These are phyloP conservation scores for Hippopotamus amphibius DNA, from an alignment of 2,113 vertebrate species.

Conservation along the genomic window DNA sequence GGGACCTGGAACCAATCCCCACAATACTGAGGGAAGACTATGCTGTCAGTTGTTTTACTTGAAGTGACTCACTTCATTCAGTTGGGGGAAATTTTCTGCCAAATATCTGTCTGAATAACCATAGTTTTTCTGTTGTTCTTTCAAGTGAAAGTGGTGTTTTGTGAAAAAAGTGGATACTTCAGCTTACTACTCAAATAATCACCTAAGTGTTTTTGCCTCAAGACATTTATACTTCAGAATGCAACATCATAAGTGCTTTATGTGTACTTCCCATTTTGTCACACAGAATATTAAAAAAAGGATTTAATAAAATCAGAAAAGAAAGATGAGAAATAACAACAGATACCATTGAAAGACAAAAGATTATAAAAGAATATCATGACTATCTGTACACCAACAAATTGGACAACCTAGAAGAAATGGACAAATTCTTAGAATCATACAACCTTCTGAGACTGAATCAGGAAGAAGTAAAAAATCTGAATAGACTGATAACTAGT, in stretches of 20 bases:
- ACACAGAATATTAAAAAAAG: background rate
- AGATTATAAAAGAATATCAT: background rate
- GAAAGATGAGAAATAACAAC: background rate
- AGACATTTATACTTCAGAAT: background rate
- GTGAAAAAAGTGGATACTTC: constrained; percentile 4
- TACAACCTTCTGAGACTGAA: background rate
- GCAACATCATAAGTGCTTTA: background rate
- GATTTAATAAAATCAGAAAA: background rate
- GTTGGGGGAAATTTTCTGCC: constrained; percentile 42
- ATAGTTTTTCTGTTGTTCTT: constrained; percentile 30
- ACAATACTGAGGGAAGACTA: background rate
- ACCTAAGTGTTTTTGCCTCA: background rate
- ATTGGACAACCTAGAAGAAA: background rate
- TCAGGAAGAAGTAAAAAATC: background rate
- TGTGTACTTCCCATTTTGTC: background rate
- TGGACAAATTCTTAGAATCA: background rate
- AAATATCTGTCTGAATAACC: constrained; percentile 33
- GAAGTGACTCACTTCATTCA: constrained; percentile 40
- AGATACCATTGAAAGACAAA: background rate
- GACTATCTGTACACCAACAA: background rate
- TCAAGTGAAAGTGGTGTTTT: constrained; percentile 14
- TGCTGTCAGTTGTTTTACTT: background rate
- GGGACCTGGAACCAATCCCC: background rate
- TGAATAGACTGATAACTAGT: background rate
- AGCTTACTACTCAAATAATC: background rate